A percentile compares a stretch with the other conserved stretches of the same genome.
Evolutionary conservation across 2,888 invertebrate species (phyloP).

Genomic region (Bruchidius siliquastri): DNA sequence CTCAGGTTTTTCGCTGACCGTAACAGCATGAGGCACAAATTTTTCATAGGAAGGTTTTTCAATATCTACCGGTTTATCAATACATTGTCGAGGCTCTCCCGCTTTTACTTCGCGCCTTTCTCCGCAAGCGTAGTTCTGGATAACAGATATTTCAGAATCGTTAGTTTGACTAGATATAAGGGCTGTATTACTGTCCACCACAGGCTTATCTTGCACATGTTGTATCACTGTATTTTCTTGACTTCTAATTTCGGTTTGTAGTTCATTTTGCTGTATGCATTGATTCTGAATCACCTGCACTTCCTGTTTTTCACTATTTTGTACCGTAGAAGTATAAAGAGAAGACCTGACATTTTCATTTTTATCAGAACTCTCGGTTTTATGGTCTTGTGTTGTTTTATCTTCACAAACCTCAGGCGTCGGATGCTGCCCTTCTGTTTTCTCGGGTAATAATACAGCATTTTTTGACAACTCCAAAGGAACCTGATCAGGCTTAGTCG

Average conservation of each 20-base stretch:
- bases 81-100: slow-evolving; percentile 4
- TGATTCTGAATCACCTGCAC: neutral
- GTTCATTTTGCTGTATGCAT: neutral
- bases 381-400: neutral
- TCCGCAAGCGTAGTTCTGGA: slow-evolving; percentile 2
- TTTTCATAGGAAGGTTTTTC: neutral
- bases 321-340: neutral
- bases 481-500: neutral
- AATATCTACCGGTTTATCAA: neutral
- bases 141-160: slow-evolving; percentile 4
- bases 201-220: neutral
- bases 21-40: neutral
- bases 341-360: neutral
- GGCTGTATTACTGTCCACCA: neutral
- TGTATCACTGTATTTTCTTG: neutral
- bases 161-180: neutral
- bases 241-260: neutral
- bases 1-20: neutral
- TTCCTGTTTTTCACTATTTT: neutral
- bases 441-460: neutral
- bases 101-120: neutral
- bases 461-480: neutral
- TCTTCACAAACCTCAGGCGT: neutral
- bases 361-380: neutral
- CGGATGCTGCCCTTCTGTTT: neutral